Percentiles rank a stretch among this genome's conserved stretches.
Conservation (phyloP, 2,113 vertebrate genomes). For the Rhynchomys soricoides region DNA sequence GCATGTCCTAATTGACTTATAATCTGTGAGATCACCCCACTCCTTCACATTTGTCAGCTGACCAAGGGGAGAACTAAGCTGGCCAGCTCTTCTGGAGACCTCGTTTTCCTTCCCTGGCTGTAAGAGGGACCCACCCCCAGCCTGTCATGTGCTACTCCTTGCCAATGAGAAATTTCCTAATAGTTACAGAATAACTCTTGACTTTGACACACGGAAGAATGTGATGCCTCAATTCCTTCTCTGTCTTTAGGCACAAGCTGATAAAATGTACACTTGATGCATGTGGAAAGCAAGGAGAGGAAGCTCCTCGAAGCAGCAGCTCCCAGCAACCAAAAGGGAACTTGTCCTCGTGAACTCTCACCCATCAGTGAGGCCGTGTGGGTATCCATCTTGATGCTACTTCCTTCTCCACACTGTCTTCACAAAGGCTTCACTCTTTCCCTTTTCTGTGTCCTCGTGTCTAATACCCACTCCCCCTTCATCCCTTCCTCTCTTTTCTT, state of each 20-base stretch:
- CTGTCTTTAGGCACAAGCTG: background rate
- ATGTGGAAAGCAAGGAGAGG: background rate
- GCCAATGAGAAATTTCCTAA: background rate
- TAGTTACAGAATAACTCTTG: background rate
- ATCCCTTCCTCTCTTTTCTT: background rate
- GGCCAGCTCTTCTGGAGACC: background rate
- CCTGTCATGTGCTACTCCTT: fast-evolving
- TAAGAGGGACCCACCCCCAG: background rate
- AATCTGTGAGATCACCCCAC: background rate
- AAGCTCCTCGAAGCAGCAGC: background rate
- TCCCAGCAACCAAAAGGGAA: background rate
- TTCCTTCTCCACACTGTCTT: background rate
- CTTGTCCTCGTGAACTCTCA: background rate
- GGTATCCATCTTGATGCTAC: background rate
- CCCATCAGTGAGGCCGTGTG: too few species aligned
- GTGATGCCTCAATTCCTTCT: background rate
- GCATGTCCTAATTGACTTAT: slow-evolving; percentile 67
- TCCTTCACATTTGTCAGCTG: slow-evolving; percentile 8
- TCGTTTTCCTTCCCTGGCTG: background rate
- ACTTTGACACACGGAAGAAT: background rate
- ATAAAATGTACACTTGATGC: background rate
- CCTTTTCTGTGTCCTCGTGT: background rate
- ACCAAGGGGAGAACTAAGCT: background rate
- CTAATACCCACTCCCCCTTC: fast-evolving
- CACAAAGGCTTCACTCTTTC: fast-evolving